Evolutionary conservation across 2,888 invertebrate species (phyloP), one percentile per base, ranked within the genome.

Genomic region (Sicus ferrugineus): DNA sequence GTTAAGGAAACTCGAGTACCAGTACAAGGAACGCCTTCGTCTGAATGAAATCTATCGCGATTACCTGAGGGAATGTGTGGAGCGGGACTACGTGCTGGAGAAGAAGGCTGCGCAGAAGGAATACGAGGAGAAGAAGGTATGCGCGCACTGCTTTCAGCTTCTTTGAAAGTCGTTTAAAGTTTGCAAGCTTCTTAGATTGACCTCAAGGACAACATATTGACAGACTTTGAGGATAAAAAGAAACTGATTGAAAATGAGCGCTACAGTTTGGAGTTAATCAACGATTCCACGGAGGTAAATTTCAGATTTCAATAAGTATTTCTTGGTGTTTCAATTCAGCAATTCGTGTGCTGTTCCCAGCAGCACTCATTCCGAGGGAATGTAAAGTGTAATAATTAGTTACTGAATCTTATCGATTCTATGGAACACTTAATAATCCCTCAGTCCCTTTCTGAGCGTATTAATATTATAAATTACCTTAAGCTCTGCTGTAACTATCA

Each of bases 181-280:
- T 26, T 3, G 6, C 46, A 14, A 28, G n/a, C 3, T n/a, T 3
- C 48, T 28, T 19, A 81, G 80, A 79, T 83, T 70, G 97, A 97
- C 82, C 85, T 97, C 21, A 90, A 92, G 77, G 97, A 97, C 83
- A 96, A 92, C 84, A 86, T 98, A 46, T 88, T 98, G 31, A 90
- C 91, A 38, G 97, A 98, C 83, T 91, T 97, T 82, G 97, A 97
- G 81, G 97, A 98, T 78, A 96, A 97, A 80, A 89, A 93, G 79
- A 92, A 93, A 77, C 89, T 92, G 77, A 94, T 97, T 67, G 97
- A 98, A 84, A 90, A 90, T 70, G 98, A 98, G 82, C 86, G 96
- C 68, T 90, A 91, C 73, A 93, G 91, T 62, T 92, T 97, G 89
- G 98, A 98, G 83, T 86, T 98, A 0, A 95, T 94, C 67, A 95